Evolutionary conservation across 2,888 invertebrate genomes (phyloP).

Genomic region (Margaritifera margaritifera): DNA sequence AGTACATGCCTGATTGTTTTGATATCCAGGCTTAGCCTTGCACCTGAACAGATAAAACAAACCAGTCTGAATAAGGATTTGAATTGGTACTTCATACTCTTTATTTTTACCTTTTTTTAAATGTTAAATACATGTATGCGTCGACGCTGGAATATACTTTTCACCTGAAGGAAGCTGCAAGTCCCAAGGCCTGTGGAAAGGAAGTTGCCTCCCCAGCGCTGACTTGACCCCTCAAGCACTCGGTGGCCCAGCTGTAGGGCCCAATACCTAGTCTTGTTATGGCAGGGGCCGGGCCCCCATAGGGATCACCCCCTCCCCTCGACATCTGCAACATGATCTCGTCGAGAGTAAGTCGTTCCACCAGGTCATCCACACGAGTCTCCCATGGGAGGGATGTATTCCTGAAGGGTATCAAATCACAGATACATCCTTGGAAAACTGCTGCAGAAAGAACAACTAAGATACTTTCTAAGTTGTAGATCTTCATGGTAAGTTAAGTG

Average conservation of each 20-base stretch:
- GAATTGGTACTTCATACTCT: no score
- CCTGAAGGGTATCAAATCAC: constrained; percentile 50
- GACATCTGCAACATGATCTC: constrained; percentile 62
- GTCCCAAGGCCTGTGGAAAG: constrained; percentile 67
- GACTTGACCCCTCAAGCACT: constrained; percentile 67
- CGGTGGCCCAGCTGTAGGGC: constrained; percentile 67
- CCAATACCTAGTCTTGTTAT: constrained; percentile 60
- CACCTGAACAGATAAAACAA: no score
- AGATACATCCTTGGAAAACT: no score
- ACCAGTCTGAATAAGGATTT: no score
- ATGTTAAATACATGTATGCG: no score
- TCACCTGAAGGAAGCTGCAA: constrained; percentile 69
- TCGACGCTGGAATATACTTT: neutral
- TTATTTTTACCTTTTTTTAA: no score
- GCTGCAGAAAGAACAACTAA: no score
- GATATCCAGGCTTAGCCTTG: no score
- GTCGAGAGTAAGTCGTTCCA: constrained; percentile 56
- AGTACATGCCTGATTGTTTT: no score
- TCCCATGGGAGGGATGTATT: constrained; percentile 63
- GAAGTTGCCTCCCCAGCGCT: constrained; percentile 64
- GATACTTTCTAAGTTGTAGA: no score
- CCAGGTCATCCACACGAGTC: constrained; percentile 63
- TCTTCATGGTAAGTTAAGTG: no score
- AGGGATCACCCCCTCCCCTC: constrained; percentile 49
- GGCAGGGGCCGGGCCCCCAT: constrained; percentile 60